Conservation (phyloP, 2,888 invertebrate species). For the Melanostoma mellinum region DNA sequence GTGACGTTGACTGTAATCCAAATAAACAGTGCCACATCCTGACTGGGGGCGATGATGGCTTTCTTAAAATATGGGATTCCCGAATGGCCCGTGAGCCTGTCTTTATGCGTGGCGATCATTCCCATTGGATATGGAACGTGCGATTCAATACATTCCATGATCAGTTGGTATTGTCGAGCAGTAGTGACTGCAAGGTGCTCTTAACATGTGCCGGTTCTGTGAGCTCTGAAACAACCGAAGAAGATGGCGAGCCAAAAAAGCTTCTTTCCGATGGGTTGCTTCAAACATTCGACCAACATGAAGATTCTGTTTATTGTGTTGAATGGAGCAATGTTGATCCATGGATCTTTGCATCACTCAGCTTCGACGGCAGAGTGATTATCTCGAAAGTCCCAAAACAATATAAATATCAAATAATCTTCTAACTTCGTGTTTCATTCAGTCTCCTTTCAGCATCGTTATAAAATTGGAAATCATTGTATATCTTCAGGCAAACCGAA, state of each 20-base stretch:
- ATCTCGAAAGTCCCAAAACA: slow-evolving; percentile 96
- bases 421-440: slow-evolving; percentile 82
- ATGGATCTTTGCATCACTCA: slow-evolving; percentile 98
- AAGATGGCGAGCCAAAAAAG: slow-evolving; percentile 76
- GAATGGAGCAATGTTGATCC: slow-evolving; percentile 99
- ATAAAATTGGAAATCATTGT: too few relatives aligned
- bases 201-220: slow-evolving; percentile 93
- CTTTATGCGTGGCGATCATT: slow-evolving; percentile 91
- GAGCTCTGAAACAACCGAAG: slow-evolving; percentile 88
- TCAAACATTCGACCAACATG: slow-evolving; percentile 97
- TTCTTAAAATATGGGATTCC: slow-evolving; percentile 97
- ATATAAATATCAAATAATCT: slow-evolving; percentile 95
- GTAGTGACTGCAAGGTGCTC: slow-evolving; percentile 96
- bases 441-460: too few relatives aligned
- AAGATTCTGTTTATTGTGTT: slow-evolving; percentile 98
- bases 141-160: slow-evolving; percentile 98
- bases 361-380: slow-evolving; percentile 97
- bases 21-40: slow-evolving; percentile 97
- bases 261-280: slow-evolving; percentile 91
- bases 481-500: too few relatives aligned
- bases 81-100: slow-evolving; percentile 91
- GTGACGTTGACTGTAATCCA: slow-evolving; percentile 98
- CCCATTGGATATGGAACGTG: slow-evolving; percentile 97
- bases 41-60: slow-evolving; percentile 97
- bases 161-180: slow-evolving; percentile 95